Evolutionary conservation across 2,113 vertebrate genomes (phyloP).

Genomic region (Picathartes gymnocephalus): DNA sequence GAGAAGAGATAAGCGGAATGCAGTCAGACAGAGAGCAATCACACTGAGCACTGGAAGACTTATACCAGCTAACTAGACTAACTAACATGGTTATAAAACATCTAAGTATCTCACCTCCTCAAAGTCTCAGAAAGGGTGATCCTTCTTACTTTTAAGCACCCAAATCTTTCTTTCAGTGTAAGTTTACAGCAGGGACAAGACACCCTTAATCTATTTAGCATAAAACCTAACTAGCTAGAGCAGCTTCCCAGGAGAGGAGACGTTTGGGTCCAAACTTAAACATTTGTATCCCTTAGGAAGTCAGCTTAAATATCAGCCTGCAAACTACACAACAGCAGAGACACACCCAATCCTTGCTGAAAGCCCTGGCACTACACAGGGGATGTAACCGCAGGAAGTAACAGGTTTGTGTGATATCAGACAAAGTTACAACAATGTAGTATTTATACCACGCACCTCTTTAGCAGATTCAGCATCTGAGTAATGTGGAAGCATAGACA

Average conservation of each 20-base stretch:
- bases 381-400: neutral
- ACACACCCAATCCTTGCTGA: accelerated
- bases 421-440: neutral
- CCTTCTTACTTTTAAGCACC: neutral
- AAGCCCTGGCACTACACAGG: neutral
- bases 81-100: neutral
- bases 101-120: neutral
- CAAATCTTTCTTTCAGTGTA: neutral
- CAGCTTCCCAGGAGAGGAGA: neutral
- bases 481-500: neutral
- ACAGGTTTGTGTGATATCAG: neutral
- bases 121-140: neutral
- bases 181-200: neutral
- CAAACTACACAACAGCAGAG: neutral
- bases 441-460: neutral
- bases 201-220: neutral
- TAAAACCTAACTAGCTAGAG: neutral
- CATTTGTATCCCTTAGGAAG: neutral
- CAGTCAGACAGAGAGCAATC: neutral
- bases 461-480: neutral
- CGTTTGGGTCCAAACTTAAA: neutral
- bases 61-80: neutral
- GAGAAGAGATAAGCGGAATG: neutral
- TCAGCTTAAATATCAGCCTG: neutral
- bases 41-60: neutral